Evolutionary conservation across 2,888 invertebrate genomes (phyloP).

Genomic region (Limnephilus rhombicus): DNA sequence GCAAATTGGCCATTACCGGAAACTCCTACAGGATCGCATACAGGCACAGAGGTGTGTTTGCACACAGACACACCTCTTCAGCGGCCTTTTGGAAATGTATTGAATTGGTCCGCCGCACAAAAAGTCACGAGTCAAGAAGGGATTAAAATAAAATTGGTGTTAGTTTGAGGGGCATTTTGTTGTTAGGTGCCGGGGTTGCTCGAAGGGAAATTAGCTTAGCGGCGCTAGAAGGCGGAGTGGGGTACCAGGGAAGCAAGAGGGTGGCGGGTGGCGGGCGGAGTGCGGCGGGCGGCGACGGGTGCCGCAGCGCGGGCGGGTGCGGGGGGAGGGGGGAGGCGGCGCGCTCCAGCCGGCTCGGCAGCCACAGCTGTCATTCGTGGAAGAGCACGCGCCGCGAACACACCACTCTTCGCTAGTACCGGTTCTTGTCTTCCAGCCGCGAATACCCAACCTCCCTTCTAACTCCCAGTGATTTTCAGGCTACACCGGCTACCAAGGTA

Average conservation of each 20-base stretch:
- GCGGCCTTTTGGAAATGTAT: not conserved
- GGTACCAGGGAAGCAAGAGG: conserved; percentile 6
- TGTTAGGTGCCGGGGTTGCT: conserved; percentile 32
- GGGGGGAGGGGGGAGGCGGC: conserved; percentile 52
- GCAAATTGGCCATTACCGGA: conserved; percentile 55
- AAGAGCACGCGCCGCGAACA: conserved; percentile 62
- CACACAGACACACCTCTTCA: not conserved
- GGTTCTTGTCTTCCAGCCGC: conserved; percentile 50
- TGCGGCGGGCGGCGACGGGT: not conserved
- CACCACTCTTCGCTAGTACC: conserved; percentile 49
- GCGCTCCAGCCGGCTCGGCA: conserved; percentile 55
- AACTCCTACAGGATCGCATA: conserved; percentile 55
- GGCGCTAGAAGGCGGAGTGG: not conserved
- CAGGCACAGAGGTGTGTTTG: conserved; percentile 43
- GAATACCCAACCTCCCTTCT: conserved; percentile 38
- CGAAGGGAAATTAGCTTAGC: not conserved
- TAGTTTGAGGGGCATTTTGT: not conserved
- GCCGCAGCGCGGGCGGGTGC: conserved; percentile 50
- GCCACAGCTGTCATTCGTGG: conserved; percentile 65
- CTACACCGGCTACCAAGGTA: conserved; percentile 37
- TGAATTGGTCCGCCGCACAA: not conserved
- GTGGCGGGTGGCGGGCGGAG: no score
- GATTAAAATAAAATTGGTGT: not conserved
- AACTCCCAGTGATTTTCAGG: conserved; percentile 8
- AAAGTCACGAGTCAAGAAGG: not conserved